Evolutionary conservation across 2,888 invertebrate genomes (phyloP).

Genomic region (Nomada ferruginata): DNA sequence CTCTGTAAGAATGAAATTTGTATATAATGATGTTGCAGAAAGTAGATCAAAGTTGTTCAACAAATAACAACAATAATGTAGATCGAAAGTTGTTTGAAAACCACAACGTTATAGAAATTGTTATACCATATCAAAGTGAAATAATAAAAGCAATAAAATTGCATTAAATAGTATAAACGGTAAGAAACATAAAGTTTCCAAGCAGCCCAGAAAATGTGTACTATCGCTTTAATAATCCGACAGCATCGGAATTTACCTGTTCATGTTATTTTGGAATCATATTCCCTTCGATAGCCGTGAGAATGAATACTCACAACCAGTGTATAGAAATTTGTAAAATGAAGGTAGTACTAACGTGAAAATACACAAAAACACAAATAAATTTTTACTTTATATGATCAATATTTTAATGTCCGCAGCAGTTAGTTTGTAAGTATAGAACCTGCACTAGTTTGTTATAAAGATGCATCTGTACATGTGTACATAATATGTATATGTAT

Average conservation of each 20-base stretch:
- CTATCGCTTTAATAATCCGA: too few species aligned
- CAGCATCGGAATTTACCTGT: too few species aligned
- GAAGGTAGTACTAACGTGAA: background rate
- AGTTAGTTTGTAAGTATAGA: background rate
- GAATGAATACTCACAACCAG: background rate
- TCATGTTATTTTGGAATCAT: background rate
- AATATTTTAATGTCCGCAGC: background rate
- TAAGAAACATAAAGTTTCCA: background rate
- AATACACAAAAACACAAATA: background rate
- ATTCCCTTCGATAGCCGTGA: background rate
- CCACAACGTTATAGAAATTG: background rate
- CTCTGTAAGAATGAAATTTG: background rate
- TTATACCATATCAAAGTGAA: background rate
- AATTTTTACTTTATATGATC: background rate
- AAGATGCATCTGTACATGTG: background rate
- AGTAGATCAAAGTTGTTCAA: background rate
- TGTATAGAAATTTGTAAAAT: background rate
- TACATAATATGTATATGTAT: background rate
- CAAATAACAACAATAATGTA: background rate
- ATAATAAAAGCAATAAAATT: background rate
- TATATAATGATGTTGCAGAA: background rate
- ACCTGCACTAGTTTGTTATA: too few species aligned
- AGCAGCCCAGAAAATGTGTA: too few species aligned
- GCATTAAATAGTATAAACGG: background rate
- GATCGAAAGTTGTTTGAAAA: too few species aligned